Evolutionary conservation across 2,113 vertebrate genomes (phyloP).

Genomic region (Dasyornis broadbenti): DNA sequence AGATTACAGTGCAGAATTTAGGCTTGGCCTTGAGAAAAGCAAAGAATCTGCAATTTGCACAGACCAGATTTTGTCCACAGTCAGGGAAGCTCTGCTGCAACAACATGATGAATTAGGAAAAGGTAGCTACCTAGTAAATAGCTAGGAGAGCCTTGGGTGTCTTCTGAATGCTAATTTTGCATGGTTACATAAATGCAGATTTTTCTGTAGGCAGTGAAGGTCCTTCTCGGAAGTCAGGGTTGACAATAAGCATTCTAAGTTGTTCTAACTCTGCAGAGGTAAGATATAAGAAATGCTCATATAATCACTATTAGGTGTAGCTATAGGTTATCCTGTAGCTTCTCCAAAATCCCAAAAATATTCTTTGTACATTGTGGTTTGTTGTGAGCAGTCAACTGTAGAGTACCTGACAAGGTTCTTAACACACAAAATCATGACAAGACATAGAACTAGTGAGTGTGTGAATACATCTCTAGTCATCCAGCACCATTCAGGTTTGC

Average conservation of each 20-base stretch:
- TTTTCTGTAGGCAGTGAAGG: background rate
- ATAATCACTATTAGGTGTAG: background rate
- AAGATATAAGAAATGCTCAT: background rate
- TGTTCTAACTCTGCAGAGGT: background rate
- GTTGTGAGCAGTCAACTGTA: background rate
- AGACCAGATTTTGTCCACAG: background rate
- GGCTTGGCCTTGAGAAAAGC: background rate
- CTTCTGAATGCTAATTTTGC: background rate
- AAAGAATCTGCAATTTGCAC: background rate
- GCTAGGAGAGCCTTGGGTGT: background rate
- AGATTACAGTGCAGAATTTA: background rate
- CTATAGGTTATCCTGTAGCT: constrained; percentile 12
- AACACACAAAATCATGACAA: background rate
- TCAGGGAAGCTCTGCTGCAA: background rate
- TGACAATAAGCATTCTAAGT: background rate
- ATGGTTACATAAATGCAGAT: background rate
- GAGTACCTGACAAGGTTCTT: background rate
- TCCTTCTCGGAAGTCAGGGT: background rate
- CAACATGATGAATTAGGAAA: background rate
- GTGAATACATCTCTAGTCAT: background rate
- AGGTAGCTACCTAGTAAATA: background rate
- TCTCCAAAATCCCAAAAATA: constrained; percentile 24
- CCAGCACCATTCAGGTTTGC: background rate
- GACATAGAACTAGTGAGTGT: background rate
- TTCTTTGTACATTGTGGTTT: background rate